These are phyloP conservation scores for Arion vulgaris DNA, from an alignment of 1,140 invertebrate species.

Conservation along the genomic window DNA sequence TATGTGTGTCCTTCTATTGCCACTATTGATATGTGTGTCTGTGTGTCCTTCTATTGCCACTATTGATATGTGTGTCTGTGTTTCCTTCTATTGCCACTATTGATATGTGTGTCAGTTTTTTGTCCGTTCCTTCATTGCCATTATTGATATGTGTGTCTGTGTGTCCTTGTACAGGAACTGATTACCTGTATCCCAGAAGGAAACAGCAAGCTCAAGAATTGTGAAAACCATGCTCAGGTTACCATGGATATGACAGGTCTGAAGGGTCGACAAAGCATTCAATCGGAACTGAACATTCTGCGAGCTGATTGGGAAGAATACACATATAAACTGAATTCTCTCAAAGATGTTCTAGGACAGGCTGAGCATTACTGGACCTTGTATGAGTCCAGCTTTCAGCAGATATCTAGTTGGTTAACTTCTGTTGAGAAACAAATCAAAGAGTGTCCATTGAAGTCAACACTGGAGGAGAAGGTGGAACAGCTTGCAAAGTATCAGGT, in stretches of 20 bases:
- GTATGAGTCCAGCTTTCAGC: conserved; percentile 89
- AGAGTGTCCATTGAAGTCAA: conserved; percentile 87
- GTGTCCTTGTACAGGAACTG: conserved; percentile 77
- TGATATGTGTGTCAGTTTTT: too few species aligned
- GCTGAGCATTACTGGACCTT: conserved; percentile 91
- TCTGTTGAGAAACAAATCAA: conserved; percentile 90
- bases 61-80: too few species aligned
- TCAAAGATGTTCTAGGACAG: conserved; percentile 84
- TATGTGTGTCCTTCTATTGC: too few species aligned
- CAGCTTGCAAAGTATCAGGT: conserved; percentile 93
- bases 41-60: too few species aligned
- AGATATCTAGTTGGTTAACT: conserved; percentile 85
- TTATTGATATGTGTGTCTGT: too few species aligned
- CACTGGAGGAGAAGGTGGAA: conserved; percentile 91
- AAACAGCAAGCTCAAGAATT: conserved; percentile 85
- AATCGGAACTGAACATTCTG: conserved; percentile 85
- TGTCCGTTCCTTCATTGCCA: too few species aligned
- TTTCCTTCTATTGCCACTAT: too few species aligned
- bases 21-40: too few species aligned
- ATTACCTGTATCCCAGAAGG: conserved; percentile 91
- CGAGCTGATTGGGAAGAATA: conserved; percentile 92
- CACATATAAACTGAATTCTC: conserved; percentile 88
- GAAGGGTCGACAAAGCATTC: conserved; percentile 87
- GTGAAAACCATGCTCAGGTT: conserved; percentile 77
- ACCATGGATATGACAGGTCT: conserved; percentile 86